These are phyloP conservation scores for Aldrovandia affinis DNA, from an alignment of 2,797 vertebrate species.

Conservation along the genomic window DNA sequence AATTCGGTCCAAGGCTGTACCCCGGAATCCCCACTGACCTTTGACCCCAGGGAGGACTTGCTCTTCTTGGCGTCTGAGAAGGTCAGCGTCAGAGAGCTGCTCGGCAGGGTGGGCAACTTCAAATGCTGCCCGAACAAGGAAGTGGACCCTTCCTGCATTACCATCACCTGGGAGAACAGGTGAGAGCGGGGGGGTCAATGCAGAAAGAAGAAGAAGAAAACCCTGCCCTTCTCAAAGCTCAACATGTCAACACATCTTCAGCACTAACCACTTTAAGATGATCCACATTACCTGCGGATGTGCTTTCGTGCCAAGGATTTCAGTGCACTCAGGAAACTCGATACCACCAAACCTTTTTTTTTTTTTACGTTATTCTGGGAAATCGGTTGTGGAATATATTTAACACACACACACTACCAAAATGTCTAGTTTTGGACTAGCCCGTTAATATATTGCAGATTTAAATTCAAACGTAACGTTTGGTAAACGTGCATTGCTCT, in stretches of 20 bases:
- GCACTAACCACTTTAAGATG: conserved; percentile 25
- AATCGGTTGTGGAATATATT: not conserved
- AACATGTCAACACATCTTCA: not conserved
- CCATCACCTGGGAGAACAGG: conserved; percentile 78
- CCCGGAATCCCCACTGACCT: conserved; percentile 75
- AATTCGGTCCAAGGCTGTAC: conserved; percentile 32
- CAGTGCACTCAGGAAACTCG: not conserved
- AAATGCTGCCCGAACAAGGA: conserved; percentile 83
- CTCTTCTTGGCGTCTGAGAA: conserved; percentile 85
- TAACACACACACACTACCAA: not conserved
- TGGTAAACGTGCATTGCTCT: no score
- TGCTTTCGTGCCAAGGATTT: not conserved
- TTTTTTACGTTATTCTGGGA: not conserved
- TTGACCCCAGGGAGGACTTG: conserved; percentile 82
- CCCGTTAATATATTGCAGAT: not conserved
- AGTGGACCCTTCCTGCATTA: conserved; percentile 86
- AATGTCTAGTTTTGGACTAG: not conserved
- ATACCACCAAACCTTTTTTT: no score
- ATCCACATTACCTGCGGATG: not conserved
- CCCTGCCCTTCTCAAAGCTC: not conserved
- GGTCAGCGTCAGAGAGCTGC: conserved; percentile 77
- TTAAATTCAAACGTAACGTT: not conserved
- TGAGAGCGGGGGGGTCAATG: conserved; percentile 21
- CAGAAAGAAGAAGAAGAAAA: conserved; percentile 1
- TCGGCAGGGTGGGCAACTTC: conserved; percentile 83